Evolutionary conservation across 2,113 vertebrate genomes (phyloP).

Genomic region (Gulo gulo): DNA sequence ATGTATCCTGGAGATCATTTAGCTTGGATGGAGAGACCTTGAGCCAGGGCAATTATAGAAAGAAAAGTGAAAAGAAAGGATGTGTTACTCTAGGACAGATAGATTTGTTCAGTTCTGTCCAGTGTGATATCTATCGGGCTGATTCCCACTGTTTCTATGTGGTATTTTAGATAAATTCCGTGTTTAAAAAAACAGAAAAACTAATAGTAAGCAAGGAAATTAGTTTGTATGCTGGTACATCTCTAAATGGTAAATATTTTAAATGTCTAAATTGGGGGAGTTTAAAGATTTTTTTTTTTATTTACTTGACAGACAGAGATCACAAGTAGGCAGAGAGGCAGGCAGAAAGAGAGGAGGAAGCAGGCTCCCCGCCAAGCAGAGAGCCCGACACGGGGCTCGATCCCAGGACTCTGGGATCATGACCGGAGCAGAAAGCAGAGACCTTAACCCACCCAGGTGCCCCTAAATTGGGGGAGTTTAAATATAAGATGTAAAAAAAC

Average conservation of each 20-base stretch:
- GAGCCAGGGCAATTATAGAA: neutral
- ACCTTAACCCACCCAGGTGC: too few species aligned
- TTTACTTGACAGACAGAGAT: too few species aligned
- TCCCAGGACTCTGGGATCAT: too few species aligned
- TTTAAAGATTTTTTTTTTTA: too few species aligned
- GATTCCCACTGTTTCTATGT: neutral
- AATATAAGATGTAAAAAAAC: neutral
- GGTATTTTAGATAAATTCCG: neutral
- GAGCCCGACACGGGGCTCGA: too few species aligned
- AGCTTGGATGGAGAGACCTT: neutral
- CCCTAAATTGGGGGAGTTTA: neutral
- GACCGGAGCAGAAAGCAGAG: too few species aligned
- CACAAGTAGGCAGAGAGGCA: too few species aligned
- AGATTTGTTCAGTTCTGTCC: neutral
- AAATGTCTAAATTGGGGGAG: neutral
- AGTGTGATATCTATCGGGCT: neutral
- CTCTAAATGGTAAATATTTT: neutral
- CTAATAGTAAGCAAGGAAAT: neutral
- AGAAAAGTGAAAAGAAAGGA: neutral
- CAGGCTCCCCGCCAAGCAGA: too few species aligned
- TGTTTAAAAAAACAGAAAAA: neutral
- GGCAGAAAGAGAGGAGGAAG: too few species aligned
- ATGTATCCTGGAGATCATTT: neutral
- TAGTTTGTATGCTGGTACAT: neutral
- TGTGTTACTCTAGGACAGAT: neutral